Percentiles rank a stretch among this genome's conserved stretches.
Conservation (phyloP, 2,888 invertebrate genomes). For the Sisyra terminalis region DNA sequence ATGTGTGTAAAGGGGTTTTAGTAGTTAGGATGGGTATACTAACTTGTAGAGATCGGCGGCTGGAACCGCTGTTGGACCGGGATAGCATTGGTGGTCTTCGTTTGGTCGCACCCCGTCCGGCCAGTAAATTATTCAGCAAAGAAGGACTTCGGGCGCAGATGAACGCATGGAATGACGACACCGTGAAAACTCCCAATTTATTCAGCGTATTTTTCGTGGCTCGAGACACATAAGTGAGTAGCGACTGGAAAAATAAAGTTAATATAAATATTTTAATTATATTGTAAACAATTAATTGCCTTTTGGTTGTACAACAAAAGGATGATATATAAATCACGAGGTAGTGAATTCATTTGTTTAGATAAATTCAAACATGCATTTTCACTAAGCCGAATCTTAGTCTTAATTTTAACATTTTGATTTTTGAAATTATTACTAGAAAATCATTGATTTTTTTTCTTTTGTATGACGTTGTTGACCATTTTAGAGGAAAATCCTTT, state of each 20-base stretch:
- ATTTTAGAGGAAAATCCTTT: too few relatives aligned
- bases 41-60: conserved; percentile 73
- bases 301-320: neutral
- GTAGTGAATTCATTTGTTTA: neutral
- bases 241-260: conserved; percentile 48
- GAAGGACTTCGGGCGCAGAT: conserved; percentile 93
- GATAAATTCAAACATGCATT: neutral
- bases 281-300: neutral
- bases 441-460: too few relatives aligned
- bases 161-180: conserved; percentile 94
- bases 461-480: too few relatives aligned
- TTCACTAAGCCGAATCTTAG: too few relatives aligned
- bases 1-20: too few relatives aligned
- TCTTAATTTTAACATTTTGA: too few relatives aligned
- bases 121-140: conserved; percentile 76
- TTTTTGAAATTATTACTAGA: too few relatives aligned
- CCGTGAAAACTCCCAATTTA: conserved; percentile 92
- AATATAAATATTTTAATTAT: conserved; percentile 11
- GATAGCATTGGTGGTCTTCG: conserved; percentile 79
- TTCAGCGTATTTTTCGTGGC: conserved; percentile 89
- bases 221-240: conserved; percentile 87
- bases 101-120: conserved; percentile 81
- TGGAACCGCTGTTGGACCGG: conserved; percentile 76
- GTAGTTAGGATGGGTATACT: too few relatives aligned
- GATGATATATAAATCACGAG: neutral